Percentiles rank a stretch among this genome's conserved stretches.
Conservation (phyloP, 2,113 vertebrate genomes). For the pig (Sus scrofa) region DNA sequence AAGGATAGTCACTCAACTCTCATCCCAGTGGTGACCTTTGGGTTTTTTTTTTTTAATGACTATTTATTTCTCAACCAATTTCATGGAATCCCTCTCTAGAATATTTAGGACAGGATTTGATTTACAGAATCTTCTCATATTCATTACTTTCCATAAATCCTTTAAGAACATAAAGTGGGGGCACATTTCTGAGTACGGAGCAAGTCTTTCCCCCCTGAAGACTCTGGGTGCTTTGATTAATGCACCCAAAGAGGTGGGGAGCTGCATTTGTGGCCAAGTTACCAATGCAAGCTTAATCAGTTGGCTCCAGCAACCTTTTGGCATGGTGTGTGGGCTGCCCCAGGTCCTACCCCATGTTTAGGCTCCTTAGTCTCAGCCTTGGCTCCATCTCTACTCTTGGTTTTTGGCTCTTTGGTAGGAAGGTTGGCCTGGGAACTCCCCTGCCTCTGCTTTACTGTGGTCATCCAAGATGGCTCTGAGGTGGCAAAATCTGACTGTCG, state of each 20-base stretch:
- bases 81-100: constrained; percentile 34
- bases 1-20: constrained; percentile 1
- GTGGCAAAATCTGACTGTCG: constrained; percentile 58
- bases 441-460: constrained; percentile 92
- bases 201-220: neutral
- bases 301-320: neutral
- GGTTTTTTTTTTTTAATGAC: neutral
- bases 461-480: constrained; percentile 91
- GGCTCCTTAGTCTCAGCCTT: constrained; percentile 69
- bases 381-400: constrained; percentile 80
- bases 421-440: constrained; percentile 88
- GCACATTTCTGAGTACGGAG: neutral
- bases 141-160: neutral
- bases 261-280: neutral
- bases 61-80: constrained; percentile 38
- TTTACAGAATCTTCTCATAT: neutral
- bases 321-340: neutral
- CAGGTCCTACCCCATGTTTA: neutral
- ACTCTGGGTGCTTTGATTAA: constrained; percentile 1
- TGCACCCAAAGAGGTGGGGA: neutral
- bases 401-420: constrained; percentile 79
- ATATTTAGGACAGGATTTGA: constrained; percentile 41
- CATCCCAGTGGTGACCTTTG: neutral
- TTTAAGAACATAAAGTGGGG: neutral
- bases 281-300: neutral